Evolutionary conservation across 1,140 invertebrate species (phyloP).

Genomic region (Teleopsis dalmanni): DNA sequence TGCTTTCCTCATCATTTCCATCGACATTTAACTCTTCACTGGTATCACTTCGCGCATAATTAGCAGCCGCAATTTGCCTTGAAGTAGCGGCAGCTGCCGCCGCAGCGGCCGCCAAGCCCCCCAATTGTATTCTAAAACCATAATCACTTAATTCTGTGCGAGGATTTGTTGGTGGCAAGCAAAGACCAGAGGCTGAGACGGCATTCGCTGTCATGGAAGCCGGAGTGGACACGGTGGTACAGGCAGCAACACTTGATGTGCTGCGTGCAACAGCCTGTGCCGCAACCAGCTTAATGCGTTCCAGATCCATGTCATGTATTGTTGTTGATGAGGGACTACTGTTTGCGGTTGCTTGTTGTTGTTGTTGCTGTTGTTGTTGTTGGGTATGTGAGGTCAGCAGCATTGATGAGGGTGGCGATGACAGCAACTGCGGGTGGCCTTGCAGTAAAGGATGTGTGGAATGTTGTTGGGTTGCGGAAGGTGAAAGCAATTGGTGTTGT

Average conservation of each 20-base stretch:
- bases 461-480: slow-evolving; percentile 25
- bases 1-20: slow-evolving; percentile 41
- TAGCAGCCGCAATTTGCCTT: slow-evolving; percentile 35
- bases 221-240: not conserved
- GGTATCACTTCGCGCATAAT: slow-evolving; percentile 42
- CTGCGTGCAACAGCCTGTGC: slow-evolving; percentile 21
- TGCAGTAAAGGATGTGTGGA: slow-evolving; percentile 11
- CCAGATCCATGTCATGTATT: slow-evolving; percentile 35
- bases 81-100: slow-evolving; percentile 39
- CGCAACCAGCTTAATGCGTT: slow-evolving; percentile 40
- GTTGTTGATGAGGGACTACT: slow-evolving; percentile 13
- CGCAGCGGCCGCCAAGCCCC: slow-evolving; percentile 37
- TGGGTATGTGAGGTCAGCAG: slow-evolving; percentile 1
- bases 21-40: slow-evolving; percentile 43
- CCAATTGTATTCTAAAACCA: slow-evolving; percentile 43
- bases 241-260: slow-evolving; percentile 8
- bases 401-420: slow-evolving; percentile 19
- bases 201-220: not conserved
- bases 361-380: slow-evolving; percentile 6
- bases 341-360: slow-evolving; percentile 1
- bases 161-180: slow-evolving; percentile 20
- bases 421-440: slow-evolving; percentile 8
- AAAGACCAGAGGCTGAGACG: slow-evolving; percentile 11
- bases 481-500: slow-evolving; percentile 15
- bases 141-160: slow-evolving; percentile 41